These are phyloP conservation scores for Nephila pilipes DNA, from an alignment of 1,140 invertebrate species.

Conservation along the genomic window DNA sequence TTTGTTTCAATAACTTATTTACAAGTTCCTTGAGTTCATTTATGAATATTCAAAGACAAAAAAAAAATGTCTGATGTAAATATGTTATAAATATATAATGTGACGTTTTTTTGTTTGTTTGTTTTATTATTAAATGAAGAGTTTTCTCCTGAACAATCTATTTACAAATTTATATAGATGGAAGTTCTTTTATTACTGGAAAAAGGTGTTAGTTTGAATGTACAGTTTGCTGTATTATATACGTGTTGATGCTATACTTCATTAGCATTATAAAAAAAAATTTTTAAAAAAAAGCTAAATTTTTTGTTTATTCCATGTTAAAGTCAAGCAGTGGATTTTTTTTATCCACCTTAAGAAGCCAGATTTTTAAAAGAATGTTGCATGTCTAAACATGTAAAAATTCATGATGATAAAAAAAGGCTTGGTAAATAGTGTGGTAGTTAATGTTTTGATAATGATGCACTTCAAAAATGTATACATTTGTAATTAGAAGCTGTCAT, in stretches of 20 bases:
- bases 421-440: constrained; percentile 70
- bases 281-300: constrained; percentile 14
- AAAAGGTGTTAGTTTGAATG: constrained; percentile 66
- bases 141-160: constrained; percentile 48
- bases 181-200: constrained; percentile 32
- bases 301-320: constrained; percentile 20
- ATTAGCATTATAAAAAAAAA: constrained; percentile 41
- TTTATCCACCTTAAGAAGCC: constrained; percentile 24
- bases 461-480: constrained; percentile 68
- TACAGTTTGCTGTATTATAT: constrained; percentile 74
- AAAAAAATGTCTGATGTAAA: constrained; percentile 52
- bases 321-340: constrained; percentile 27
- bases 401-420: constrained; percentile 23
- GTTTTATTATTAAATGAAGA: constrained; percentile 31
- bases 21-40: constrained; percentile 37
- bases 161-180: constrained; percentile 55
- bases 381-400: constrained; percentile 68
- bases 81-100: constrained; percentile 55
- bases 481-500: constrained; percentile 68
- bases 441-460: constrained; percentile 76
- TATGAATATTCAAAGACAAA: not conserved
- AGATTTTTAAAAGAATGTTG: constrained; percentile 51
- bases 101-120: constrained; percentile 5
- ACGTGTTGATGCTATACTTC: constrained; percentile 61
- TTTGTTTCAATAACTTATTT: constrained; percentile 8